Percentiles rank a stretch among this genome's conserved stretches.
Evolutionary conservation across 2,888 invertebrate species (phyloP).

Genomic region (Scaptomyza reducta): DNA sequence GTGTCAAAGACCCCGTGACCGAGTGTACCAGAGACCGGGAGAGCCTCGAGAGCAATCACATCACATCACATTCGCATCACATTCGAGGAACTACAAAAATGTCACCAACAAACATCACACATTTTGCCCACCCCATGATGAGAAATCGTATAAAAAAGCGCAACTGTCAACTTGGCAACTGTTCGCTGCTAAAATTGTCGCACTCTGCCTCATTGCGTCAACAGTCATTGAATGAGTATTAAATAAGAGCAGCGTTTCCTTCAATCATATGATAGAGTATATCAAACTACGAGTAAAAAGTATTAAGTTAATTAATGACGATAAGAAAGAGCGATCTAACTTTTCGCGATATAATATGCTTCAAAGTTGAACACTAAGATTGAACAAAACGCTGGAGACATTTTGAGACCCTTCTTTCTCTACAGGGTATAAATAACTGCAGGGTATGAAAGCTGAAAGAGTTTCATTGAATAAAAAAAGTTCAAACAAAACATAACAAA

Average conservation of each 20-base stretch:
- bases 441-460: conserved; percentile 11
- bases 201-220: conserved; percentile 53
- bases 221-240: conserved; percentile 40
- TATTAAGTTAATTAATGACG: too few relatives aligned
- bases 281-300: neutral
- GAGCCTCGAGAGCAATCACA: conserved; percentile 20
- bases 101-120: conserved; percentile 20
- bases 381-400: too few relatives aligned
- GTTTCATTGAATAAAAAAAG: conserved; percentile 23
- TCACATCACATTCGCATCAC: conserved; percentile 3
- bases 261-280: conserved; percentile 31
- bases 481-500: conserved; percentile 9
- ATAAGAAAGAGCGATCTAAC: too few relatives aligned
- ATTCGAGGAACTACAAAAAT: conserved; percentile 37
- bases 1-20: conserved; percentile 83
- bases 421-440: conserved; percentile 12
- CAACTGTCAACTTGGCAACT: conserved; percentile 70
- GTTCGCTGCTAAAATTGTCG: conserved; percentile 44
- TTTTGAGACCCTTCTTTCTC: too few relatives aligned
- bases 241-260: conserved; percentile 12
- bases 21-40: conserved; percentile 70
- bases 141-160: conserved; percentile 45
- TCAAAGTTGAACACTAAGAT: neutral
- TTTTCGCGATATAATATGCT: too few relatives aligned
- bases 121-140: conserved; percentile 8